A percentile compares a stretch with the other conserved stretches of the same genome.
phyloP scores from a whole-genome alignment of 2,797 vertebrate species.

The Crypturellus tataupa region DNA sequence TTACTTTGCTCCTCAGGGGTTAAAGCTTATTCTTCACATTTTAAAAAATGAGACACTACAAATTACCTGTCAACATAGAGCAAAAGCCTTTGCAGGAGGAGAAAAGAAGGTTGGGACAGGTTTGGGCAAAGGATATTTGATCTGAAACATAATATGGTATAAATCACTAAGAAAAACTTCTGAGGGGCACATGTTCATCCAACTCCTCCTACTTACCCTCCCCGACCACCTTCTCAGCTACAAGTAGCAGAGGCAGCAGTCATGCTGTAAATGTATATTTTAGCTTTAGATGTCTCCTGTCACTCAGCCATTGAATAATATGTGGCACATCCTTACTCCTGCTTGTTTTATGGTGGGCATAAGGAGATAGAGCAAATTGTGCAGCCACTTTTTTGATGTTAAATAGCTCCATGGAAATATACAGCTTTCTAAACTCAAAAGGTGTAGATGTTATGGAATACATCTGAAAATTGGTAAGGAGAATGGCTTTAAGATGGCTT shows the following conservation, averaged over 20 bases:
- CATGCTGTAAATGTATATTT: background rate
- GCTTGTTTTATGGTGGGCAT: background rate
- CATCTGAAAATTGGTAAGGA: background rate
- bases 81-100: background rate
- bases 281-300: background rate
- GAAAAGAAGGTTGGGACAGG: background rate
- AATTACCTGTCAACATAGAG: background rate
- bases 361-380: background rate
- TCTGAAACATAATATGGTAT: background rate
- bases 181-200: background rate
- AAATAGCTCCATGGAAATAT: slow-evolving; percentile 2
- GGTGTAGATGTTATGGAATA: background rate
- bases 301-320: background rate
- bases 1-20: background rate
- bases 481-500: background rate
- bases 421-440: slow-evolving; percentile 1
- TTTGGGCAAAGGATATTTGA: background rate
- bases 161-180: background rate
- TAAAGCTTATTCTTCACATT: background rate
- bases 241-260: background rate
- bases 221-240: background rate
- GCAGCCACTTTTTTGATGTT: background rate
- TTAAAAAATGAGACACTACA: background rate
- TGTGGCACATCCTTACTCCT: background rate
- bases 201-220: background rate